phyloP scores from a whole-genome alignment of 1,140 invertebrate species.

The Babylonia areolata region DNA sequence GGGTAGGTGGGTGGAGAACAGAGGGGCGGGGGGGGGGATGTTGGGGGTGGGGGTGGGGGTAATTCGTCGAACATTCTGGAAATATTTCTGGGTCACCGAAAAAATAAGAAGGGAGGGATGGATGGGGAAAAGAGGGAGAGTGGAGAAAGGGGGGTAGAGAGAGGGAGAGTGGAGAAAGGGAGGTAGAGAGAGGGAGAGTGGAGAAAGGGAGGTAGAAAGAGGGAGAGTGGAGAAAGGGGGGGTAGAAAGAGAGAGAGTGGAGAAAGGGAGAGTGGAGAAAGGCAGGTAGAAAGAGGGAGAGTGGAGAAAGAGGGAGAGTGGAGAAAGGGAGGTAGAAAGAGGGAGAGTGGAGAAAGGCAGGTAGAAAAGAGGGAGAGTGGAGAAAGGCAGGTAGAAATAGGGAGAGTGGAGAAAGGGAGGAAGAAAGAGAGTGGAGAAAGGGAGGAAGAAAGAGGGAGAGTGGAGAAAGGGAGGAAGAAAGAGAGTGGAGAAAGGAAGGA shows the following conservation, averaged over 20 bases:
- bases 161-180: constrained; percentile 3
- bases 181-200: no score
- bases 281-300: not conserved
- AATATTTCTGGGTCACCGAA: no score
- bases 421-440: not conserved
- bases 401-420: not conserved
- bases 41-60: not conserved
- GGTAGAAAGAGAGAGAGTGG: not conserved
- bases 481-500: not conserved
- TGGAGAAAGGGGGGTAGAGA: not conserved
- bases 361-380: not conserved
- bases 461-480: not conserved
- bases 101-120: not conserved
- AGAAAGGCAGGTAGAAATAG: not conserved
- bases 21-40: no score
- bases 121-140: not conserved
- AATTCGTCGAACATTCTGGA: no score
- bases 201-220: not conserved
- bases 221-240: not conserved
- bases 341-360: not conserved
- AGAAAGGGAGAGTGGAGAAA: not conserved
- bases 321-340: not conserved
- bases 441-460: not conserved
- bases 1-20: no score
- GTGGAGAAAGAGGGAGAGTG: not conserved